Conservation (phyloP, 2,888 invertebrate genomes). For the Apotomis turbidana region DNA sequence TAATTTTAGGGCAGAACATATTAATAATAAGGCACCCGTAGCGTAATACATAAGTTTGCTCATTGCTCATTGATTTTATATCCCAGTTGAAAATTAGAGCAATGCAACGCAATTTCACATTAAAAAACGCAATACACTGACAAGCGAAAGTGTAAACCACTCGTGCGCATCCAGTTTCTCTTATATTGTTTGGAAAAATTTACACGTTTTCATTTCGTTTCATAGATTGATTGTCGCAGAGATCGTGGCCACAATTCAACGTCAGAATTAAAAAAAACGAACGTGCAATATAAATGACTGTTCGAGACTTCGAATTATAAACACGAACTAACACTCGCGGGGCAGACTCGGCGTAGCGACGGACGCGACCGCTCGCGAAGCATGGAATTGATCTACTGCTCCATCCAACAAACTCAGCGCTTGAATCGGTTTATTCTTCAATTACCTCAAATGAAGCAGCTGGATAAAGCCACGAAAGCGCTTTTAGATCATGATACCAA, state of each 20-base stretch:
- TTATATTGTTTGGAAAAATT: slow-evolving; percentile 44
- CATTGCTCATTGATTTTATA: background rate
- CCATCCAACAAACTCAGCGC: slow-evolving; percentile 55
- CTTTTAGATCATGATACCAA: slow-evolving; percentile 48
- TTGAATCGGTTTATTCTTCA: slow-evolving; percentile 51
- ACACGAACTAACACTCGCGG: slow-evolving; percentile 59
- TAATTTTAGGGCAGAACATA: background rate
- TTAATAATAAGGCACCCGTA: no score
- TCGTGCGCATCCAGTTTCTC: slow-evolving; percentile 72
- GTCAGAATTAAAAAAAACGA: slow-evolving; percentile 15
- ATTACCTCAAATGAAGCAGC: slow-evolving; percentile 39
- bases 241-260: slow-evolving; percentile 24
- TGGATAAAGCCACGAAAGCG: slow-evolving; percentile 51
- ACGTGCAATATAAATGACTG: slow-evolving; percentile 31
- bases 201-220: slow-evolving; percentile 35
- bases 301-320: slow-evolving; percentile 37
- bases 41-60: background rate
- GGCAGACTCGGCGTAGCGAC: slow-evolving; percentile 45
- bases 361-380: slow-evolving; percentile 63
- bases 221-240: slow-evolving; percentile 13
- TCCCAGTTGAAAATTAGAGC: slow-evolving; percentile 16
- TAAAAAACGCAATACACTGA: slow-evolving; percentile 48
- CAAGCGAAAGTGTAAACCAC: slow-evolving; percentile 72
- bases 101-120: slow-evolving; percentile 37
- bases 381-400: slow-evolving; percentile 67